Evolutionary conservation across 2,888 invertebrate genomes (phyloP).

Genomic region (Drosophila multiciliata): DNA sequence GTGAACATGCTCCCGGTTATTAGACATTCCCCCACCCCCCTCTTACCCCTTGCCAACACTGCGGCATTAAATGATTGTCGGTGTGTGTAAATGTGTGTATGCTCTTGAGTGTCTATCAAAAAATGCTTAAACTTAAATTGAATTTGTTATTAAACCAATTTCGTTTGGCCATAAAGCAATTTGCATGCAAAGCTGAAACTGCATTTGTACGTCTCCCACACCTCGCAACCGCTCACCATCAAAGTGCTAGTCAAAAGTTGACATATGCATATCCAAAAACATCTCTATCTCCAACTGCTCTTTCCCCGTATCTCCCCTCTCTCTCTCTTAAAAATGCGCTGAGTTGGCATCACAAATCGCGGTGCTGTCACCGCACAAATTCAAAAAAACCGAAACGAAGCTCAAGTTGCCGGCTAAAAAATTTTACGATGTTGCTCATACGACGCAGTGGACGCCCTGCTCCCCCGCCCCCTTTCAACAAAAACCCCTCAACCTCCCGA

Average conservation of each 20-base stretch:
- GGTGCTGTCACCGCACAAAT: conserved; percentile 30
- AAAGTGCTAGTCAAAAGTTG: conserved; percentile 23
- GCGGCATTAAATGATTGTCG: not conserved
- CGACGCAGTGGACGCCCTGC: conserved; percentile 38
- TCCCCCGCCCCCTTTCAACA: not conserved
- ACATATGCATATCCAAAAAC: conserved; percentile 56
- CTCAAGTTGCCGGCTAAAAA: conserved; percentile 37
- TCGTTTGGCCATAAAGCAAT: conserved; percentile 56
- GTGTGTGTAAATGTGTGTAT: conserved; percentile 22
- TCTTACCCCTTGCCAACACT: not conserved
- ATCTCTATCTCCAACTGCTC: not conserved
- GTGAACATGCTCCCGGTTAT: conserved; percentile 34
- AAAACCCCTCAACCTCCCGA: not conserved
- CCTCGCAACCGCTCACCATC: not conserved
- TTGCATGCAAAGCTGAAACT: conserved; percentile 52
- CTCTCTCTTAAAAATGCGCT: conserved; percentile 35
- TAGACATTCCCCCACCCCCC: not conserved
- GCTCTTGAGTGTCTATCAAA: conserved; percentile 65
- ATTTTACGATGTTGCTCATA: conserved; percentile 55
- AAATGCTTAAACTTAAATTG: conserved; percentile 73
- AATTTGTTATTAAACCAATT: conserved; percentile 76
- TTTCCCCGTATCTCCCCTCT: not conserved
- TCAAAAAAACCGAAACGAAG: conserved; percentile 13
- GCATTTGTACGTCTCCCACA: conserved; percentile 1
- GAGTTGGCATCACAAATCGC: conserved; percentile 62